phyloP scores from a whole-genome alignment of 2,797 vertebrate genomes.

The Tachyglossus aculeatus region DNA sequence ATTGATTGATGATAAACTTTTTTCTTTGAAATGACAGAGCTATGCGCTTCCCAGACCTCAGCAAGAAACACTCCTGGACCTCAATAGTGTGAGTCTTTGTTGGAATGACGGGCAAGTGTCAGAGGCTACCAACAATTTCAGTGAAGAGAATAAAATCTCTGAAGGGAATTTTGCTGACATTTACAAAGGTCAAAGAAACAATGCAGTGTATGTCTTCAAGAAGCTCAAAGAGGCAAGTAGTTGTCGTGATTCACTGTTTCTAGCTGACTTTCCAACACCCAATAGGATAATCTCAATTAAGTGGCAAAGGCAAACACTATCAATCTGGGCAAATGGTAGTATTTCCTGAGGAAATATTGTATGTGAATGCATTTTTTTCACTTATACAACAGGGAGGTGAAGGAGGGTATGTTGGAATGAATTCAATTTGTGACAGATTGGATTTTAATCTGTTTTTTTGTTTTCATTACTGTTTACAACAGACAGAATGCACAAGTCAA shows the following conservation, averaged over 20 bases:
- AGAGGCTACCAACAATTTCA: constrained; percentile 70
- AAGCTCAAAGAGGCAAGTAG: constrained; percentile 70
- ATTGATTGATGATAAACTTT: too few relatives aligned
- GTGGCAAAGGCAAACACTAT: too few relatives aligned
- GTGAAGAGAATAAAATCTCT: constrained; percentile 59
- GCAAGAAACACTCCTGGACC: constrained; percentile 57
- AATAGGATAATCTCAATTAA: too few relatives aligned
- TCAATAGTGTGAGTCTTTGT: constrained; percentile 47
- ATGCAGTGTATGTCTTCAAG: constrained; percentile 66
- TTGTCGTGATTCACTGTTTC: background rate
- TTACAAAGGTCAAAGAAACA: constrained; percentile 70
- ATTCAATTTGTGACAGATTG: background rate
- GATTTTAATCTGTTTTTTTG: background rate
- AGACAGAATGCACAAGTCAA: constrained; percentile 59
- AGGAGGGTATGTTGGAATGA: background rate
- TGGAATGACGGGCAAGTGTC: constrained; percentile 72
- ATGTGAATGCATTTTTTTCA: too few relatives aligned
- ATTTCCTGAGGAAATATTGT: too few relatives aligned
- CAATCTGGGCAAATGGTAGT: too few relatives aligned
- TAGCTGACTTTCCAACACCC: too few relatives aligned
- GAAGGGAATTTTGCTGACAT: constrained; percentile 71
- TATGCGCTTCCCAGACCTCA: constrained; percentile 50
- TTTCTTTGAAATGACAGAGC: constrained; percentile 49
- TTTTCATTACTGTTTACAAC: constrained; percentile 2
- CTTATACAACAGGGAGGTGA: background rate